Conservation (phyloP, 2,113 vertebrate species). For the Azemiops feae region DNA sequence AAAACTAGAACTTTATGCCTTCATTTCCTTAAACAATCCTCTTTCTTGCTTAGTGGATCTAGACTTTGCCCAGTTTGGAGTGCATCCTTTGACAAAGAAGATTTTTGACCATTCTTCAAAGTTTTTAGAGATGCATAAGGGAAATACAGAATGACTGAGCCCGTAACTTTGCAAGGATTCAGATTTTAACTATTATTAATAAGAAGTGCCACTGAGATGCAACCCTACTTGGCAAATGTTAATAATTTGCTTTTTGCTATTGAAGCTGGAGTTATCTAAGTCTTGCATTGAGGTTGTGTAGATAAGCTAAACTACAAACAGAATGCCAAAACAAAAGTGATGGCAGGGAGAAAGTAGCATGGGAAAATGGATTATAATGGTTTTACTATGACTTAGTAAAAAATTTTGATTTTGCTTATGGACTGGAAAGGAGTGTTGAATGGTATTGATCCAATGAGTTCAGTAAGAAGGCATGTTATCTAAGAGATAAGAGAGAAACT, state of each 20-base stretch:
- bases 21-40: background rate
- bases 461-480: background rate
- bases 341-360: background rate
- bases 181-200: conserved; percentile 54
- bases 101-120: background rate
- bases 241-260: background rate
- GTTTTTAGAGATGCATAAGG: background rate
- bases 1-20: background rate
- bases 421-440: background rate
- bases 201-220: conserved; percentile 42
- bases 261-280: background rate
- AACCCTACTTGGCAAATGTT: background rate
- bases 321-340: background rate
- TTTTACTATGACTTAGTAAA: background rate
- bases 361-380: background rate
- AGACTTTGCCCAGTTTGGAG: background rate
- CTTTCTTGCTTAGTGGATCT: background rate
- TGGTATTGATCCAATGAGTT: background rate
- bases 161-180: conserved; percentile 25
- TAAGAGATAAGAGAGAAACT: background rate
- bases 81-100: background rate
- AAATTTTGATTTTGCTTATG: background rate
- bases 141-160: background rate
- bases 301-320: background rate
- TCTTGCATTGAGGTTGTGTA: background rate